Evolutionary conservation across 2,888 invertebrate genomes (phyloP).

Genomic region (Morpho achilles): DNA sequence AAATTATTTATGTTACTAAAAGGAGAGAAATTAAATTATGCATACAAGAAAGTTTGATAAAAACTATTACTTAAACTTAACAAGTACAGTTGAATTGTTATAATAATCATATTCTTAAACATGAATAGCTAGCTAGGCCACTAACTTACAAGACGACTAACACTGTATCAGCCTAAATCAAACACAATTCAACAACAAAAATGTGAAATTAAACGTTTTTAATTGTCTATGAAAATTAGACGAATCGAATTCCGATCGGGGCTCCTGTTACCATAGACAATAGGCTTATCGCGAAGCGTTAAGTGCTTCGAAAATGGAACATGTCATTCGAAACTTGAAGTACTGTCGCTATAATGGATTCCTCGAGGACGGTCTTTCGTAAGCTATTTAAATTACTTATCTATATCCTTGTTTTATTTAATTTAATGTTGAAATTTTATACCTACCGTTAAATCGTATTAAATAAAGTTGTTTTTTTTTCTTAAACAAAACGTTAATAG

Average conservation of each 20-base stretch:
- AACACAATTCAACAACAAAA: too few species aligned
- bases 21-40: too few species aligned
- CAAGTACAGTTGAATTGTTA: too few species aligned
- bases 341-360: conserved; percentile 27
- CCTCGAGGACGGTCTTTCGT: conserved; percentile 20
- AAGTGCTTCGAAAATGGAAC: conserved; percentile 34
- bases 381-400: conserved; percentile 22
- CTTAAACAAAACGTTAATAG: too few species aligned
- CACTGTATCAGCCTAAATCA: too few species aligned
- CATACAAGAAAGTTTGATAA: too few species aligned
- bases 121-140: too few species aligned
- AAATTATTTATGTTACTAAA: too few species aligned
- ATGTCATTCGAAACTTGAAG: conserved; percentile 31
- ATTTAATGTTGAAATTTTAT: conserved; percentile 12
- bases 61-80: too few species aligned
- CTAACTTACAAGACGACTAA: too few species aligned
- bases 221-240: conserved; percentile 10
- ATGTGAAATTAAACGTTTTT: neutral
- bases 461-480: too few species aligned
- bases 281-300: conserved; percentile 30
- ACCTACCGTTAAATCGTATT: conserved; percentile 7
- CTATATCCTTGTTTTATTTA: conserved; percentile 17
- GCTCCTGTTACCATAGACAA: conserved; percentile 27
- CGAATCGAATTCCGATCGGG: conserved; percentile 28
- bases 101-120: too few species aligned